Evolutionary conservation across 1,140 invertebrate genomes (phyloP), one percentile per base, ranked within the genome.

Genomic region (Meloidogyne exigua): DNA sequence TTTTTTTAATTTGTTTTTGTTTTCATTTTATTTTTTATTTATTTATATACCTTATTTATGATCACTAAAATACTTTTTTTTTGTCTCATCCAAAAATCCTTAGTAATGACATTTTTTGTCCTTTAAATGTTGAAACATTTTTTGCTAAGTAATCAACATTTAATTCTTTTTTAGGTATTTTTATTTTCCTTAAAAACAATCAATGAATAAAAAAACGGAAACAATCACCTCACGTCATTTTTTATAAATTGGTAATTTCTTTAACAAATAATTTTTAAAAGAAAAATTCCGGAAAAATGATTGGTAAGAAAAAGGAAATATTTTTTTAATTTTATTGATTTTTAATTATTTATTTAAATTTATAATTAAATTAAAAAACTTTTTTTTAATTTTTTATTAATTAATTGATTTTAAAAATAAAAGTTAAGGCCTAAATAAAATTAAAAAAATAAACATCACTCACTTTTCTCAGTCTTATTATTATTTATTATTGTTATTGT

Each of bases 141-240:
- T n/a, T 44, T 57, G 49, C 49, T 57, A 18, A 57, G 49, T 57
- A 57, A 57, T 57, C 4, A n/a, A 9, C 18, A n/a, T n/a, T n/a
- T 57, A 57, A 49, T 49, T 18, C 7, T 18, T 49, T 49, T 49
- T 57, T 57, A 57, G 49, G 49, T 57, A 57, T 57, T 57, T 57
- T 57, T 44, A 44, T 44, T 57, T 57, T n/a, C 4, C 18, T 44
- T 15, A 44, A 57, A n/a, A n/a, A 57, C 21, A 57, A n/a, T 12
- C n/a, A 57, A 57, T 57, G 49, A 57, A n/a, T 57, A 18, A 57
- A 57, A n/a, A 57, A 57, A 57, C 49, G 49, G 49, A 57, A 57
- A 49, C 18, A 57, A 57, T 9, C 49, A 57, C 49, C 49, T 57
- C 49, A 57, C 49, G 49, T 57, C 18, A n/a, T 57, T 57, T 49